These are phyloP conservation scores for Melangyna quadrimaculata DNA, from an alignment of 2,888 invertebrate species.

Conservation along the genomic window DNA sequence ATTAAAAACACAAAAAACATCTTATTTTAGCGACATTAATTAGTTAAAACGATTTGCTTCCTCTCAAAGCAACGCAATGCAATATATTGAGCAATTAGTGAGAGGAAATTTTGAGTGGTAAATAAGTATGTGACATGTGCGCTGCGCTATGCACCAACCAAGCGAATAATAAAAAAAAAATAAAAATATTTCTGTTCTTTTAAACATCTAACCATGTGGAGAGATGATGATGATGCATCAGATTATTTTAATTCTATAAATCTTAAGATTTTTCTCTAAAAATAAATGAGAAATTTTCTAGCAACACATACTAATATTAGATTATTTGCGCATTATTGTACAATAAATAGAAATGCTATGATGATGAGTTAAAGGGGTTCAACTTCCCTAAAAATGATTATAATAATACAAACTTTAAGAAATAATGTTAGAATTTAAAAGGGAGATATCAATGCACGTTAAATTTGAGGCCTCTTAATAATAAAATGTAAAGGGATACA, in stretches of 20 bases:
- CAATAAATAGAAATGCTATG: neutral
- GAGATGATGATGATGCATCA: neutral
- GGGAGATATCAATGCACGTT: too few relatives aligned
- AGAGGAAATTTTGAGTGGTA: constrained; percentile 44
- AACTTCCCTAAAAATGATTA: too few relatives aligned
- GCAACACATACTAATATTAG: neutral
- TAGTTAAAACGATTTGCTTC: constrained; percentile 38
- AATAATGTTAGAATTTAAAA: too few relatives aligned
- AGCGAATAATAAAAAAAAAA: constrained; percentile 3
- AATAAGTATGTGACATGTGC: neutral
- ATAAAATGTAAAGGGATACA: too few relatives aligned
- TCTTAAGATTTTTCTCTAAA: neutral
- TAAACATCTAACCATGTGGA: constrained; percentile 62
- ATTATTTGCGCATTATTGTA: neutral
- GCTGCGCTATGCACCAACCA: neutral
- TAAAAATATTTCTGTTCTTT: constrained; percentile 47
- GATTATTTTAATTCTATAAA: neutral
- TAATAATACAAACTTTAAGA: too few relatives aligned
- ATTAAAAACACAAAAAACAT: neutral
- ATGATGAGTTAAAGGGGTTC: too few relatives aligned
- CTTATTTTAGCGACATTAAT: constrained; percentile 43
- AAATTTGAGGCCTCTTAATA: too few relatives aligned
- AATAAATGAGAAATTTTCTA: neutral
- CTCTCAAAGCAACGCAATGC: neutral
- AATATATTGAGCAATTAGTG: constrained; percentile 53